Conservation (phyloP, 2,113 vertebrate genomes). For the Brienomyrus brachyistius region DNA sequence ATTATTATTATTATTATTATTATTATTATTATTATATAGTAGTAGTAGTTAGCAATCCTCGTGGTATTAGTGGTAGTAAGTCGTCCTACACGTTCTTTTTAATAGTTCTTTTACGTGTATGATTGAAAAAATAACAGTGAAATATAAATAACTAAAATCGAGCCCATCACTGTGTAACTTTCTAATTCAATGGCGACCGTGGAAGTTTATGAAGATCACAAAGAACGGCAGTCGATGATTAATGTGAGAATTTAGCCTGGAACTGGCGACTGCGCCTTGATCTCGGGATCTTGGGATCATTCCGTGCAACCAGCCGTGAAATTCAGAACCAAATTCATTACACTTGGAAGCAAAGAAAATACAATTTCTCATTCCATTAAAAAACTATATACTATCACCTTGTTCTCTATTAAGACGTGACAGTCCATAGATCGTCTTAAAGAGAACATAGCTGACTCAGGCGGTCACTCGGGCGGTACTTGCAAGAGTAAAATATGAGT, state of each 20-base stretch:
- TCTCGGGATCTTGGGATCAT: slow-evolving; percentile 91
- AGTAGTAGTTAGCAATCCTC: neutral
- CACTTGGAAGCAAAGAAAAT: slow-evolving; percentile 81
- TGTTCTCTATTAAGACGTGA: slow-evolving; percentile 94
- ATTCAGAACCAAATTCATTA: slow-evolving; percentile 88
- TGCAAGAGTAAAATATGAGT: slow-evolving; percentile 70
- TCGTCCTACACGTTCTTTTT: neutral
- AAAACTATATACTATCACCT: slow-evolving; percentile 87
- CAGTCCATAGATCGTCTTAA: slow-evolving; percentile 83
- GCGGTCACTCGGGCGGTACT: neutral
- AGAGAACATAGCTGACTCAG: slow-evolving; percentile 58
- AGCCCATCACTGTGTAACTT: neutral
- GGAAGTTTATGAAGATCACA: slow-evolving; percentile 85
- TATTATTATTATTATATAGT: neutral
- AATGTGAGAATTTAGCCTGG: slow-evolving; percentile 82
- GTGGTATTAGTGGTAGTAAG: neutral
- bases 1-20: neutral
- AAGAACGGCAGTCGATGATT: slow-evolving; percentile 78
- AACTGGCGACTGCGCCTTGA: slow-evolving; percentile 87
- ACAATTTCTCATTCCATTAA: slow-evolving; percentile 97
- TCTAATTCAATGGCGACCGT: slow-evolving; percentile 25
- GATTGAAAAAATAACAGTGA: neutral
- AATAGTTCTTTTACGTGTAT: neutral
- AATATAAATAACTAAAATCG: neutral
- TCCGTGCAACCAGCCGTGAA: slow-evolving; percentile 92